Percentiles rank a stretch among this genome's conserved stretches.
These are phyloP conservation scores for Harpalus rubripes DNA, from an alignment of 2,888 invertebrate genomes.

Conservation along the genomic window DNA sequence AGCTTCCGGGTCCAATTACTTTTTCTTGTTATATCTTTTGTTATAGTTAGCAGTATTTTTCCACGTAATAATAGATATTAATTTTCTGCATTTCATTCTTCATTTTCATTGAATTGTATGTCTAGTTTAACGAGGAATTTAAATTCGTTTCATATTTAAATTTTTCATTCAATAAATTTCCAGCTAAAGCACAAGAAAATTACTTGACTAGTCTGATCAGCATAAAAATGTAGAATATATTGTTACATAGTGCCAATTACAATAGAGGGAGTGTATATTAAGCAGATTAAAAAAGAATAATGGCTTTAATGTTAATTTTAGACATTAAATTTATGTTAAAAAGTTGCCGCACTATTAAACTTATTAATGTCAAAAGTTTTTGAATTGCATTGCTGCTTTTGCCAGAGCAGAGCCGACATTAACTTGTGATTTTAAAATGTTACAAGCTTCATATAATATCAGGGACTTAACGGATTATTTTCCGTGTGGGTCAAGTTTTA, in stretches of 20 bases:
- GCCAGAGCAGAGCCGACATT: constrained; percentile 37
- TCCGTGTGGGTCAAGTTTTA: too few relatives aligned
- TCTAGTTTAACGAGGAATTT: not conserved
- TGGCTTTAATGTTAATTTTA: constrained; percentile 42
- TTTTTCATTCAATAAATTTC: not conserved
- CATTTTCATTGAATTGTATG: not conserved
- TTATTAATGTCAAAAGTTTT: constrained; percentile 55
- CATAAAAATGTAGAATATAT: constrained; percentile 26
- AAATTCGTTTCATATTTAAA: constrained; percentile 1
- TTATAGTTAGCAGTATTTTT: too few relatives aligned
- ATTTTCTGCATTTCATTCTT: not conserved
- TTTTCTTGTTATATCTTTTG: too few relatives aligned
- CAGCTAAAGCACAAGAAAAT: not conserved
- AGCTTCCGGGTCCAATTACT: too few relatives aligned
- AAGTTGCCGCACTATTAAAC: constrained; percentile 47
- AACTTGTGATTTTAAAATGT: constrained; percentile 51
- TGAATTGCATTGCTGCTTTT: constrained; percentile 49
- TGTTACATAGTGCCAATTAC: constrained; percentile 29
- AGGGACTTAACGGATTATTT: too few relatives aligned
- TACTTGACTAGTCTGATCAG: constrained; percentile 2
- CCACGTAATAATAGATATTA: not conserved
- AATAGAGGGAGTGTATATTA: constrained; percentile 26
- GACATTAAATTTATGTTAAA: constrained; percentile 54
- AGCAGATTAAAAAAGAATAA: constrained; percentile 49
- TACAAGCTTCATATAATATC: not conserved